These are phyloP conservation scores for Homalodisca vitripennis DNA, from an alignment of 1,140 invertebrate species.

Conservation along the genomic window DNA sequence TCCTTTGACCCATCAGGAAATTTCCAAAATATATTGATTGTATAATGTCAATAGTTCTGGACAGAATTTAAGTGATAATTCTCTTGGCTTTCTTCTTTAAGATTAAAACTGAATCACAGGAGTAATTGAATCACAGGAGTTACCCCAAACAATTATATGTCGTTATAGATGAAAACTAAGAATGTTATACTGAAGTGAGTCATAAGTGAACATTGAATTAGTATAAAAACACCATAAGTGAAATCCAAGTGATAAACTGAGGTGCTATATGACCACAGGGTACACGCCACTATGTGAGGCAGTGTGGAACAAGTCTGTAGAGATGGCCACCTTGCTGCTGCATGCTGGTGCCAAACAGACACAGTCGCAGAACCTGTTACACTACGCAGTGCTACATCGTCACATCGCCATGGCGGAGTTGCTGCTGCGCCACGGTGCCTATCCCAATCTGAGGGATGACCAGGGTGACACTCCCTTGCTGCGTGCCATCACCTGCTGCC, in stretches of 20 bases:
- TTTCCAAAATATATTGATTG: too few relatives aligned
- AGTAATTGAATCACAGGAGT: too few relatives aligned
- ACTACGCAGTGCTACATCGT: conserved; percentile 54
- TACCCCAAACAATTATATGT: too few relatives aligned
- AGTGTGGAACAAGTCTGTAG: conserved; percentile 51
- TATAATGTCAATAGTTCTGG: too few relatives aligned
- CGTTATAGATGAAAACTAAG: too few relatives aligned
- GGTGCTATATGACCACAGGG: conserved; percentile 45
- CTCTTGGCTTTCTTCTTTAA: too few relatives aligned
- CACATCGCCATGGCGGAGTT: conserved; percentile 51
- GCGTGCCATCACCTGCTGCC: conserved; percentile 56
- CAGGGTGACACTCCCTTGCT: conserved; percentile 61
- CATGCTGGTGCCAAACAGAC: conserved; percentile 56
- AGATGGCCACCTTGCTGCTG: conserved; percentile 50
- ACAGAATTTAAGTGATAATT: too few relatives aligned
- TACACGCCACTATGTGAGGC: conserved; percentile 56
- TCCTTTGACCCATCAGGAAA: too few relatives aligned
- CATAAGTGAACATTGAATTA: too few relatives aligned
- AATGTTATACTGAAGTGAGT: too few relatives aligned
- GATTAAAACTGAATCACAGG: too few relatives aligned
- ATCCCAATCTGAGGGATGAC: conserved; percentile 54
- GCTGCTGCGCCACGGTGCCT: conserved; percentile 52
- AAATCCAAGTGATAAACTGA: background rate
- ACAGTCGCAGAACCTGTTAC: conserved; percentile 56
- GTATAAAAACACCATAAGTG: too few relatives aligned